These are phyloP conservation scores for Prunella fulvescens DNA, from an alignment of 2,113 vertebrate genomes.

Conservation along the genomic window DNA sequence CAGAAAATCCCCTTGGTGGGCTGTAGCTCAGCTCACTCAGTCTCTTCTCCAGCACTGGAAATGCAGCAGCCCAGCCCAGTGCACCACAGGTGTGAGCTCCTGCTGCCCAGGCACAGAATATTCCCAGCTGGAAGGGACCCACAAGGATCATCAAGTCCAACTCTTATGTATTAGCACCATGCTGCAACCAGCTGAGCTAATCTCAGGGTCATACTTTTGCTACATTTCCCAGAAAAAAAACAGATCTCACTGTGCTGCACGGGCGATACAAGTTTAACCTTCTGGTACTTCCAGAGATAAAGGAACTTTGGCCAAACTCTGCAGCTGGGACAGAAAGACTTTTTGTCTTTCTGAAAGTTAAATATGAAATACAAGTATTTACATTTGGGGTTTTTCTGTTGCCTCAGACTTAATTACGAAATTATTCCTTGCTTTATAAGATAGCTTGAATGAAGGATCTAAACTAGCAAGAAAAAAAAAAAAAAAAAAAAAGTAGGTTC, in stretches of 20 bases:
- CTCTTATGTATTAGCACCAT: background rate
- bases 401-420: background rate
- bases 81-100: background rate
- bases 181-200: background rate
- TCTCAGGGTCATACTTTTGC: background rate
- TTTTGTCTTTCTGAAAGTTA: background rate
- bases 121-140: background rate
- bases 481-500: background rate
- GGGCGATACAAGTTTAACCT: rapidly evolving
- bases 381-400: background rate
- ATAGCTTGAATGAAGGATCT: background rate
- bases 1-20: background rate
- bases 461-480: background rate
- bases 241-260: rapidly evolving
- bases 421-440: background rate
- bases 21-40: background rate
- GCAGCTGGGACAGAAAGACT: background rate
- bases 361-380: background rate
- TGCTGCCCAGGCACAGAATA: background rate
- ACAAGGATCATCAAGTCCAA: background rate
- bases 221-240: rapidly evolving
- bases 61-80: background rate
- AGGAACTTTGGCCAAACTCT: background rate
- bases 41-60: background rate
- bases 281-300: background rate